Base-by-base conservation (phyloP, 2,888 invertebrate genomes). In the Synanthedon formicaeformis region DNA sequence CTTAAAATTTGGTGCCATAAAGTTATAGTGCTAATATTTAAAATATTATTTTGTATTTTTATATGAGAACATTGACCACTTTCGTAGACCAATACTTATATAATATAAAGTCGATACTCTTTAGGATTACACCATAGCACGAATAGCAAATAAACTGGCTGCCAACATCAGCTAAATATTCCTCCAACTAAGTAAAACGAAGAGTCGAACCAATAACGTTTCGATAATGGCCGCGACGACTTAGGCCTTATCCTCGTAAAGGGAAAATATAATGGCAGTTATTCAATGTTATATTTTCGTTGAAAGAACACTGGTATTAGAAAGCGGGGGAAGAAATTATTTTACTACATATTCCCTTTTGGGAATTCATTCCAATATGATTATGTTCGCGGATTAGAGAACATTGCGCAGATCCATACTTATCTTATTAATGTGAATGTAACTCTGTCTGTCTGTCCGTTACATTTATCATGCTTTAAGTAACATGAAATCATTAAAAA, bases 191-290 rank as follows among this genome's bases (percentile, higher is more conserved):
- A 66, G 64, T 63, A 61, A 64, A 63, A 66, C 66, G 70, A 69
- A 68, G 65, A 61, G 62, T 58, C 59, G 60, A 62, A 58, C 64
- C 68, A 68, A 71, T 73, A 75, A 68, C 65, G 70, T 65, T 54
- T 57, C 61, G 61, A 63, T 74, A 74, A 75, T 72, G 68, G 71
- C 57, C 53, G 52, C 54, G 61, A 60, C 64, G 64, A 61, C 62
- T 64, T 62, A 62, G 60, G 53, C 62, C 58, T 58, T 60, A 55
- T 57, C 61, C 61, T 60, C 59, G 58, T 61, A 61, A 61, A 59
- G 56, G 56, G 56, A 55, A 59, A 62, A 60, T 64, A 65, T 63
- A 56, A 56, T 51, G 54, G 57, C 63, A 60, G 63, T 66, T 64
- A 64, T 65, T 68, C 64, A 63, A 60, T 61, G 58, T 67, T 65